A percentile compares a stretch with the other conserved stretches of the same genome.
Conservation (phyloP, 1,140 invertebrate genomes). For the Pachyrhynchus sulphureomaculatus region DNA sequence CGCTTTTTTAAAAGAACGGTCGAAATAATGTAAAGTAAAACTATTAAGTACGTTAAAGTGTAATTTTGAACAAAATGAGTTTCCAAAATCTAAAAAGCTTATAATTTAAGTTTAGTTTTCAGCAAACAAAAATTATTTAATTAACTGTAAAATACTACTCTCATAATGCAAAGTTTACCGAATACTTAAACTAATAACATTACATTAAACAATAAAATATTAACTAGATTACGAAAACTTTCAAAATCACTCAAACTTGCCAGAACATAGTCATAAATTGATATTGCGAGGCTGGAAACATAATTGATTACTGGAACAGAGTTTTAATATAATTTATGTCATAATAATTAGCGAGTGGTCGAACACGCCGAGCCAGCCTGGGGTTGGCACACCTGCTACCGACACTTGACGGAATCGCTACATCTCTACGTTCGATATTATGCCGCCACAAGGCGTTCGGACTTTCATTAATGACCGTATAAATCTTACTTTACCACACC, state of each 20-base stretch:
- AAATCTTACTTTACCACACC: constrained; percentile 36
- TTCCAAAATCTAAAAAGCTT: too few species aligned
- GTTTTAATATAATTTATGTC: constrained; percentile 46
- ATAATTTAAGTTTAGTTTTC: too few species aligned
- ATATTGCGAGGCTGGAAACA: constrained; percentile 35
- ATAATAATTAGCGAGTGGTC: constrained; percentile 45
- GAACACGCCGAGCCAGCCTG: constrained; percentile 30
- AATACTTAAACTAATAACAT: too few species aligned
- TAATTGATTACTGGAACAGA: constrained; percentile 39
- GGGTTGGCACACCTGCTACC: constrained; percentile 36
- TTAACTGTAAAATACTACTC: too few species aligned
- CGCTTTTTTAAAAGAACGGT: too few species aligned
- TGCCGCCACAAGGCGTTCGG: constrained; percentile 14
- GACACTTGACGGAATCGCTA: constrained; percentile 36
- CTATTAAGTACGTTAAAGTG: too few species aligned
- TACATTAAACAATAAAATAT: too few species aligned
- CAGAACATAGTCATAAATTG: constrained; percentile 34
- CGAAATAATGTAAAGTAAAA: too few species aligned
- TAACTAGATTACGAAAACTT: constrained; percentile 11
- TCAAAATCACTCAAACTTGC: constrained; percentile 22
- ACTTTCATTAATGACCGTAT: constrained; percentile 39
- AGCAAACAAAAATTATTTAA: too few species aligned
- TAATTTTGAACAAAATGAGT: too few species aligned
- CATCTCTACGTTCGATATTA: constrained; percentile 8
- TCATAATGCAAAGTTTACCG: too few species aligned